Percentiles rank a stretch among this genome's conserved stretches.
Conservation (phyloP, 2,888 invertebrate species). For the Zygaena filipendulae region DNA sequence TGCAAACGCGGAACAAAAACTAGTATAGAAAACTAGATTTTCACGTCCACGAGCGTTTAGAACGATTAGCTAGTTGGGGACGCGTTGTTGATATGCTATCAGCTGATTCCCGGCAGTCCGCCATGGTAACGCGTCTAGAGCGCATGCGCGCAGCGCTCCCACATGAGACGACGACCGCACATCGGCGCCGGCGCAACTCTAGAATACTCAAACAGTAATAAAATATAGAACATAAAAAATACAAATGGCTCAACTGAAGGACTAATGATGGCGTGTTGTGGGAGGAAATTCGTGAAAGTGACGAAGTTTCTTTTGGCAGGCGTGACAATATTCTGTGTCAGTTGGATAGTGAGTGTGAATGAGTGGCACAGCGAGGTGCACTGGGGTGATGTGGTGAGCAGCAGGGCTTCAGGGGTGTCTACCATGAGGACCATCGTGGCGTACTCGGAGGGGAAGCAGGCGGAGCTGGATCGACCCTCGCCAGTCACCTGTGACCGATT, state of each 20-base stretch:
- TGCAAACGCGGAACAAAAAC: slow-evolving; percentile 43
- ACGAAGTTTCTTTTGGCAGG: slow-evolving; percentile 47
- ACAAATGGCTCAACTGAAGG: slow-evolving; percentile 14
- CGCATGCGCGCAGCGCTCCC: slow-evolving; percentile 36
- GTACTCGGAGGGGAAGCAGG: slow-evolving; percentile 67
- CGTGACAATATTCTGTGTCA: slow-evolving; percentile 49
- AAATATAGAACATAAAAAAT: slow-evolving; percentile 6
- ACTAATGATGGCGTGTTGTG: slow-evolving; percentile 31
- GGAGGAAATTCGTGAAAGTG: slow-evolving; percentile 40
- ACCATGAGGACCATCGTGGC: slow-evolving; percentile 70
- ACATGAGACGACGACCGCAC: slow-evolving; percentile 21
- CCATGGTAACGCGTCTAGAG: slow-evolving; percentile 53
- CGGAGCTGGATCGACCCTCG: slow-evolving; percentile 55
- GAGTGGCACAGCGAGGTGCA: slow-evolving; percentile 44
- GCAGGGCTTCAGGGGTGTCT: slow-evolving; percentile 22
- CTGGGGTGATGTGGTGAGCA: slow-evolving; percentile 28
- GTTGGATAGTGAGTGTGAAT: slow-evolving; percentile 52
- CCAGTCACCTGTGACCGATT: slow-evolving; percentile 50
- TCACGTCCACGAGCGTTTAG: slow-evolving; percentile 49
- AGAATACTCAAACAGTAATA: slow-evolving; percentile 16
- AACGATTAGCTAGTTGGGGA: slow-evolving; percentile 52
- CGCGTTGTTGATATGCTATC: slow-evolving; percentile 63
- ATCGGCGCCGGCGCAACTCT: slow-evolving; percentile 24
- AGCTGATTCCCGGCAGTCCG: slow-evolving; percentile 62
- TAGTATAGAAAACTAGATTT: slow-evolving; percentile 60